Evolutionary conservation across 2,113 vertebrate genomes (phyloP).

Genomic region (Peromyscus polionotus): DNA sequence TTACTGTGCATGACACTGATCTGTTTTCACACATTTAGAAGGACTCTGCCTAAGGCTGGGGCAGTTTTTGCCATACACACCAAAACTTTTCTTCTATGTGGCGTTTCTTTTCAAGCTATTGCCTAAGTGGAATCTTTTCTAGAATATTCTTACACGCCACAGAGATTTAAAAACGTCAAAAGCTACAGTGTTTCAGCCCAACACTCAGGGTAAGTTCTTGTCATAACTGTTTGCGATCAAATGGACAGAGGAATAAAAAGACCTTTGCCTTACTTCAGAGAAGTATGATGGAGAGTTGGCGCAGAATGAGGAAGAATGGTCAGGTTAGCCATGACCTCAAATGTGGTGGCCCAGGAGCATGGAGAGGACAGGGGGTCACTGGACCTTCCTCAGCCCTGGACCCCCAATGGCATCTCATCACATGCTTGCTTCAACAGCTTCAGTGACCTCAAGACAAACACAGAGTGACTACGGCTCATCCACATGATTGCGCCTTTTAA

Average conservation of each 20-base stretch:
- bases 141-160: neutral
- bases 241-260: neutral
- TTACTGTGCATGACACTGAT: neutral
- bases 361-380: neutral
- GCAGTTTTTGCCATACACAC: neutral
- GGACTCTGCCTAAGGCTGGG: neutral
- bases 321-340: neutral
- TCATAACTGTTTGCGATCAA: neutral
- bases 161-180: slow-evolving; percentile 19
- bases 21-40: neutral
- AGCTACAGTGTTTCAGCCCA: neutral
- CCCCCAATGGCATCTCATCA: neutral
- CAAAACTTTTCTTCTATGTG: neutral
- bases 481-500: neutral
- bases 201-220: neutral
- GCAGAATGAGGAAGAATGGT: neutral
- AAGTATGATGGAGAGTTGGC: neutral
- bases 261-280: neutral
- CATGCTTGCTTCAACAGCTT: neutral
- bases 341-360: too few relatives aligned
- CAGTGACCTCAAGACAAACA: neutral
- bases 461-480: neutral
- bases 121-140: neutral
- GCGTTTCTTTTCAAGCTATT: neutral
- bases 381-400: neutral